Percentiles rank a stretch among this genome's conserved stretches.
Evolutionary conservation across 2,113 vertebrate species (phyloP).

Genomic region (Heterotis niloticus): DNA sequence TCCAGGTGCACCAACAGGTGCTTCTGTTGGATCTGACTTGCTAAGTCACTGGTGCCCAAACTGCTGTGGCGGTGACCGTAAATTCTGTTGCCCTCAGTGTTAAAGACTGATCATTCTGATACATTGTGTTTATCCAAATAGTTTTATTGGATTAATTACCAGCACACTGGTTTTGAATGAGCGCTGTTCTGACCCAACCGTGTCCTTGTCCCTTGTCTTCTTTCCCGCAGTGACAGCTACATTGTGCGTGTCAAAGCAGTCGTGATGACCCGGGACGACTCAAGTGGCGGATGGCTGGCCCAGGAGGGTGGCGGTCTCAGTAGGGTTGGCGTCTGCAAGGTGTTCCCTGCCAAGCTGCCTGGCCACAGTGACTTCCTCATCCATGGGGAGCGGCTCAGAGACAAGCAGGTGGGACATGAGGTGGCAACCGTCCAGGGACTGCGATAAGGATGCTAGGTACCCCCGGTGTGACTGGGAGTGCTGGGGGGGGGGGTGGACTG

Average conservation of each 20-base stretch:
- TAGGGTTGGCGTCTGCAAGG: conserved; percentile 94
- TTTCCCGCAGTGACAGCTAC: conserved; percentile 91
- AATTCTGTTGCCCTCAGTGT: conserved; percentile 43
- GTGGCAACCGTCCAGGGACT: no score
- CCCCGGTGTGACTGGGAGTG: no score
- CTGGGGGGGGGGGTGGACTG: no score
- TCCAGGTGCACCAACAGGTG: no score
- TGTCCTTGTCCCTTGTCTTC: conserved; percentile 17
- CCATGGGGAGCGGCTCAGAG: conserved; percentile 90
- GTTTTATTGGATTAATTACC: no score
- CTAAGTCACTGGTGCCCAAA: no score
- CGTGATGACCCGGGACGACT: conserved; percentile 99
- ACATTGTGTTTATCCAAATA: no score
- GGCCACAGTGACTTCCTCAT: conserved; percentile 90
- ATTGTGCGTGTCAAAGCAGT: conserved; percentile 99
- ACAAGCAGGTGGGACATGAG: conserved; percentile 81
- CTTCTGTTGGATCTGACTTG: no score
- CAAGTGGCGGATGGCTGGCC: conserved; percentile 95
- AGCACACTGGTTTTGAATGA: no score
- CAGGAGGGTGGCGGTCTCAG: conserved; percentile 96
- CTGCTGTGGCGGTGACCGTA: no score
- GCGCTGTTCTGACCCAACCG: neutral
- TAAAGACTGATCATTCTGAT: no score
- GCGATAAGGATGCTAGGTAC: no score
- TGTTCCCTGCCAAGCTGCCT: conserved; percentile 76